Conservation (phyloP, 2,797 vertebrate genomes). For the Ptychobarbus kaznakovi region DNA sequence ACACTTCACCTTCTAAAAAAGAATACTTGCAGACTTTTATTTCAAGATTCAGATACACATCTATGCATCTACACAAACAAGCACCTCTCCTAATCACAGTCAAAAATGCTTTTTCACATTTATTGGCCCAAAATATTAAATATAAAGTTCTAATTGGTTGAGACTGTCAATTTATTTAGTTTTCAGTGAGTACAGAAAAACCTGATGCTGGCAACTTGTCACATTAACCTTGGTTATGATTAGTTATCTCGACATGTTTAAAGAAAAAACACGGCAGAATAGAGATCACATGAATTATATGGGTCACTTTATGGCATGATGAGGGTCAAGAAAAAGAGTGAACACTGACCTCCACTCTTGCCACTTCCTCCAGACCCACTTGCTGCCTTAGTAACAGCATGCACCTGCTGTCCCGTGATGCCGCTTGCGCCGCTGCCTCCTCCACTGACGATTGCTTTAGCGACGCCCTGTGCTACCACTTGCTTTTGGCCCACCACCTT, state of each 20-base stretch:
- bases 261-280: neutral
- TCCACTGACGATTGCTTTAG: constrained; percentile 92
- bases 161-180: neutral
- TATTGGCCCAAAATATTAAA: neutral
- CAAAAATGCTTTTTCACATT: neutral
- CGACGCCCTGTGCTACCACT: constrained; percentile 95
- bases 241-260: neutral
- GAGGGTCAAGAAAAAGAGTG: constrained; percentile 57
- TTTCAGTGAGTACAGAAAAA: constrained; percentile 1
- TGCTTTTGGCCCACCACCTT: constrained; percentile 94
- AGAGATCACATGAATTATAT: neutral
- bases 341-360: constrained; percentile 90
- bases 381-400: constrained; percentile 83
- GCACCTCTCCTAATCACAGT: neutral
- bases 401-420: constrained; percentile 87
- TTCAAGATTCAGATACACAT: neutral
- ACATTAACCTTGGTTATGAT: neutral
- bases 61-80: neutral
- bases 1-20: neutral
- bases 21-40: neutral
- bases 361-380: constrained; percentile 81
- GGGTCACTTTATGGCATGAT: neutral
- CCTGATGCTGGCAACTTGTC: neutral
- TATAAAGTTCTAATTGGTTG: neutral
- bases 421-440: constrained; percentile 76